phyloP scores from a whole-genome alignment of 2,113 vertebrate genomes.

The Triplophysa rosa region DNA sequence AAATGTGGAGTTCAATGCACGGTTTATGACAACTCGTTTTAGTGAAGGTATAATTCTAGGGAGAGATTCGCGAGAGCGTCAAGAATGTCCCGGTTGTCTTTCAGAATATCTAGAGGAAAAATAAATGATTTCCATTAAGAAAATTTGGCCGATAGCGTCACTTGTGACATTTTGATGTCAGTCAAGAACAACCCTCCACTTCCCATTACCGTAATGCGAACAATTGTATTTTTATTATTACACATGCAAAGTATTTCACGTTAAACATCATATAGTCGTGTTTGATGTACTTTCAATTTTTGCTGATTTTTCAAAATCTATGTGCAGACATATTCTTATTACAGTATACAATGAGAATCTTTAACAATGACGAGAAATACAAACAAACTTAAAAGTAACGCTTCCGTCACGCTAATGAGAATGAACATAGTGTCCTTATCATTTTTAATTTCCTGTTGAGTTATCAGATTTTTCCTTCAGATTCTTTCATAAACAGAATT shows the following conservation, averaged over 20 bases:
- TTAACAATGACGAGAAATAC: neutral
- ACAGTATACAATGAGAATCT: conserved; percentile 1
- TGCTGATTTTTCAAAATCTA: neutral
- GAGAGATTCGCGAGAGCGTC: neutral
- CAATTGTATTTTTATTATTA: too few species aligned
- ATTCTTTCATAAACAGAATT: neutral
- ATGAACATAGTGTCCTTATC: too few species aligned
- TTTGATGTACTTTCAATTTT: neutral
- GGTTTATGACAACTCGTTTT: neutral
- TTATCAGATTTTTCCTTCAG: neutral
- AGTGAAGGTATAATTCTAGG: neutral
- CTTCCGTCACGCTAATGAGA: neutral
- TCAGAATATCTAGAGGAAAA: neutral
- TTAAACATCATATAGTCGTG: neutral
- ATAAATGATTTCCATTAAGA: neutral
- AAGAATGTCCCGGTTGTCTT: neutral
- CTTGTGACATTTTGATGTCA: neutral
- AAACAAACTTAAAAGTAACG: neutral
- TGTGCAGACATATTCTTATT: neutral
- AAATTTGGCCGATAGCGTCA: neutral
- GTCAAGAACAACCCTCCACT: neutral
- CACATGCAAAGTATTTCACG: neutral
- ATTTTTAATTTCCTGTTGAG: neutral
- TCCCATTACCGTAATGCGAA: neutral
- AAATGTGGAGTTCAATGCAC: neutral